Evolutionary conservation across 2,888 invertebrate species (phyloP).

Genomic region (Adelognathus sp.): DNA sequence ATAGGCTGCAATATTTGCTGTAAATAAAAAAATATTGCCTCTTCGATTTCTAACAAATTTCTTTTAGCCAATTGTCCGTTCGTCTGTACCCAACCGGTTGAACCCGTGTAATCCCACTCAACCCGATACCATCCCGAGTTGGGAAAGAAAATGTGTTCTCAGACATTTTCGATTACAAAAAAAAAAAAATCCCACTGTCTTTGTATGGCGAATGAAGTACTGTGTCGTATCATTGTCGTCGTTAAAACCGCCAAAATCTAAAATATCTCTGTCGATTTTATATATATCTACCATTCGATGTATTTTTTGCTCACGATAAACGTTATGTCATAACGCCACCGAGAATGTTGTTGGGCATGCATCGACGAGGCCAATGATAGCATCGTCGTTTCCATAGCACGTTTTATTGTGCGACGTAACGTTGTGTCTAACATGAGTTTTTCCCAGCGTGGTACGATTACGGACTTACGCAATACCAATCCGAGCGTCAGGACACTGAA

Average conservation of each 20-base stretch:
- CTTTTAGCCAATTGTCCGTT: neutral
- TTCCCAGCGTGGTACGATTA: slow-evolving; percentile 94
- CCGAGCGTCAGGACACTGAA: slow-evolving; percentile 91
- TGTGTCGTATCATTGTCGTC: slow-evolving; percentile 73
- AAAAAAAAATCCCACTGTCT: slow-evolving; percentile 51
- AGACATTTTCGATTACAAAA: slow-evolving; percentile 41
- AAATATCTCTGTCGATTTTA: slow-evolving; percentile 28
- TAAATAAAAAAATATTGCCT: neutral
- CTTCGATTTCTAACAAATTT: neutral
- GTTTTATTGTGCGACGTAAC: slow-evolving; percentile 24
- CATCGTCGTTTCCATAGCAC: slow-evolving; percentile 34
- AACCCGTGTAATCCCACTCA: neutral
- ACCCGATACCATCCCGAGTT: slow-evolving; percentile 20
- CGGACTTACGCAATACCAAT: slow-evolving; percentile 92
- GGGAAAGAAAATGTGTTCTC: slow-evolving; percentile 40
- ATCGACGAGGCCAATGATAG: slow-evolving; percentile 51
- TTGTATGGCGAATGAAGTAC: slow-evolving; percentile 76
- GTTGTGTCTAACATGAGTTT: slow-evolving; percentile 68
- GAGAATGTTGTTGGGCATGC: slow-evolving; percentile 68
- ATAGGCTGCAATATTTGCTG: too few relatives aligned
- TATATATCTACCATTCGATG: slow-evolving; percentile 28
- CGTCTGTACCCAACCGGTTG: slow-evolving; percentile 2
- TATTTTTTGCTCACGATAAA: slow-evolving; percentile 29
- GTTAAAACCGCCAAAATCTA: slow-evolving; percentile 36
- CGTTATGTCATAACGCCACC: slow-evolving; percentile 58